These are phyloP conservation scores for Orchesellides sinensis DNA, from an alignment of 2,888 invertebrate genomes.

Conservation along the genomic window DNA sequence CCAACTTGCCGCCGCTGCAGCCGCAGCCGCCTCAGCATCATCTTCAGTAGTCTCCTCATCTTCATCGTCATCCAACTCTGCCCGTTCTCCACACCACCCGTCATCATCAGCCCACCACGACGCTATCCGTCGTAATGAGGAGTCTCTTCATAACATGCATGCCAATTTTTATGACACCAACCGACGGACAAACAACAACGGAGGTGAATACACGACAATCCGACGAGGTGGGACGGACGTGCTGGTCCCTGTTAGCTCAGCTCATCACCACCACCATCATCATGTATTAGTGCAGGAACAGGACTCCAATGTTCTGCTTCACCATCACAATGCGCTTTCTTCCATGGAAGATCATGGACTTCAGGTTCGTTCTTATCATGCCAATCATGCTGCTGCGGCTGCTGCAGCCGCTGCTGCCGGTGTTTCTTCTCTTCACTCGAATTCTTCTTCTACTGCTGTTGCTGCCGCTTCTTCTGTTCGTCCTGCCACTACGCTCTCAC, in stretches of 20 bases:
- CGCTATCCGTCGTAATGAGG: conserved; percentile 82
- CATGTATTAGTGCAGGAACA: conserved; percentile 81
- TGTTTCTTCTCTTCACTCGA: conserved; percentile 54
- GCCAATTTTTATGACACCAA: conserved; percentile 54
- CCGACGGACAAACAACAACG: conserved; percentile 4
- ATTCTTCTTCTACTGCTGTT: conserved; percentile 36
- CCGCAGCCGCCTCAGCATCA: conserved; percentile 71
- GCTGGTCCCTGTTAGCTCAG: conserved; percentile 78
- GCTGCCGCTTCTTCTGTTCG: conserved; percentile 40
- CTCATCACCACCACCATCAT: conserved; percentile 75
- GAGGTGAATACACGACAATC: conserved; percentile 74
- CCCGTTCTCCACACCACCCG: conserved; percentile 45
- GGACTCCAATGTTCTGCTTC: conserved; percentile 82
- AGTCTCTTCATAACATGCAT: conserved; percentile 53
- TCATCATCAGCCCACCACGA: conserved; percentile 73
- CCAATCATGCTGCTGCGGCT: conserved; percentile 45
- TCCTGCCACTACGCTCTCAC: conserved; percentile 70
- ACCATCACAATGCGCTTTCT: conserved; percentile 86
- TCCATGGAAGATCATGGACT: conserved; percentile 80
- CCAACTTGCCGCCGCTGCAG: conserved; percentile 67
- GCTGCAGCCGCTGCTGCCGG: conserved; percentile 48
- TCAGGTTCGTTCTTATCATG: conserved; percentile 64
- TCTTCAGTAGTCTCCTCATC: conserved; percentile 52
- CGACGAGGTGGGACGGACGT: conserved; percentile 80
- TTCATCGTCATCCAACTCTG: conserved; percentile 41